Evolutionary conservation across 2,797 vertebrate genomes (phyloP), one percentile per base, ranked within the genome.

Genomic region (Iguana delicatissima): DNA sequence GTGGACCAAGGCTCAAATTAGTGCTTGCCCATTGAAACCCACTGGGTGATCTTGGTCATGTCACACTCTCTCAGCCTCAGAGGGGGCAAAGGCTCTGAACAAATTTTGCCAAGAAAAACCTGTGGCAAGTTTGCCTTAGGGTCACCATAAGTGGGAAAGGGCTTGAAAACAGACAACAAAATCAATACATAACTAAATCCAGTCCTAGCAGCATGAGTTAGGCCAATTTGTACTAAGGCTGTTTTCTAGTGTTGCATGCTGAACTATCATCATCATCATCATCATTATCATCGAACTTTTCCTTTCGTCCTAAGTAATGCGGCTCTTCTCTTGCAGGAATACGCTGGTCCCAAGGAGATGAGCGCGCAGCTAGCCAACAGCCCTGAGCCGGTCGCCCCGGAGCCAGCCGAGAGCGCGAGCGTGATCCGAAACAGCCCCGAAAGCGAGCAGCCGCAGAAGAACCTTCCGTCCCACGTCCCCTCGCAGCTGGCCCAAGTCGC

Each of bases 341-440:
- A 97, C 95, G 92, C 97, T 91, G 97, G 97, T 91, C 97, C 97
- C 89, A 97, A 97, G 97, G 98, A 98, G 94, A 98, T 98, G 98
- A 97, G 96, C 96, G 98, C 97, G 91, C 98, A 97, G 90, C 96
- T 96, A 72, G 93, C 92, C 93, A 97, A 96, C 97, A 98, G 95
- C 86, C 96, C 97, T 0, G 97, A 97, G 89, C 92, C 95, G 69
- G 95, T 94, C 89, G 96, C 95, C 94, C 95, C 96, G 32, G 96
- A 94, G 92, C 96, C 96, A 92, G 97, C 86, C 6, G 98, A 97
- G 95, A 97, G 97, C 82, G 95, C 94, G 32, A 97, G 97, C 95
- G 95, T 96, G 92, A 96, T 95, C 87, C 92, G 97, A 92, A 97
- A 88, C 91, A 98, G 97, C 95, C 96, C 98, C 5, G 98, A 98